Evolutionary conservation across 2,888 invertebrate species (phyloP).

Genomic region (Brachylomia viminalis): DNA sequence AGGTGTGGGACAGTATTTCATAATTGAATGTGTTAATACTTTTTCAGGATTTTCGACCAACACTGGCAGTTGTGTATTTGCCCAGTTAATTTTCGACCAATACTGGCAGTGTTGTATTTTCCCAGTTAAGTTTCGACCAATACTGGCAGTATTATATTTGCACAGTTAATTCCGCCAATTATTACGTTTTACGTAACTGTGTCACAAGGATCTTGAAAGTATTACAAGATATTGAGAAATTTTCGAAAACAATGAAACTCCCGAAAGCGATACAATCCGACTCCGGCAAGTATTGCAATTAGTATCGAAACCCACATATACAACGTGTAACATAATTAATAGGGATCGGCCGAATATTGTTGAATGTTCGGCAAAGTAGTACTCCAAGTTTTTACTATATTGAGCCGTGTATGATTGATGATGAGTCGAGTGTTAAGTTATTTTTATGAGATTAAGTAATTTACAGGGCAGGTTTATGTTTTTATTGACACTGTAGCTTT

Average conservation of each 20-base stretch:
- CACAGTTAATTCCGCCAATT: too few relatives aligned
- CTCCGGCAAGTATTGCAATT: slow-evolving; percentile 19
- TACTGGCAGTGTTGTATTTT: neutral
- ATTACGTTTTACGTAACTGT: neutral
- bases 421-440: too few relatives aligned
- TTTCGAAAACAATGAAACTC: slow-evolving; percentile 37
- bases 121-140: neutral
- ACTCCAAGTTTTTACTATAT: too few relatives aligned
- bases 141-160: neutral
- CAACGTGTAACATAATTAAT: too few relatives aligned
- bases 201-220: slow-evolving; percentile 3
- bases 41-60: neutral
- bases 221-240: neutral
- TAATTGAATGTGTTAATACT: neutral
- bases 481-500: too few relatives aligned
- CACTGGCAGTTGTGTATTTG: neutral
- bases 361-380: too few relatives aligned
- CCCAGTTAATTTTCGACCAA: neutral
- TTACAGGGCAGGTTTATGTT: too few relatives aligned
- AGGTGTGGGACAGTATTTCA: neutral
- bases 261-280: slow-evolving; percentile 10
- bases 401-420: too few relatives aligned
- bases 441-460: too few relatives aligned
- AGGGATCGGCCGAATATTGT: too few relatives aligned
- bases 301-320: slow-evolving; percentile 19